Conservation (phyloP, 1,140 invertebrate species). For the Trialeurodes vaporariorum region DNA sequence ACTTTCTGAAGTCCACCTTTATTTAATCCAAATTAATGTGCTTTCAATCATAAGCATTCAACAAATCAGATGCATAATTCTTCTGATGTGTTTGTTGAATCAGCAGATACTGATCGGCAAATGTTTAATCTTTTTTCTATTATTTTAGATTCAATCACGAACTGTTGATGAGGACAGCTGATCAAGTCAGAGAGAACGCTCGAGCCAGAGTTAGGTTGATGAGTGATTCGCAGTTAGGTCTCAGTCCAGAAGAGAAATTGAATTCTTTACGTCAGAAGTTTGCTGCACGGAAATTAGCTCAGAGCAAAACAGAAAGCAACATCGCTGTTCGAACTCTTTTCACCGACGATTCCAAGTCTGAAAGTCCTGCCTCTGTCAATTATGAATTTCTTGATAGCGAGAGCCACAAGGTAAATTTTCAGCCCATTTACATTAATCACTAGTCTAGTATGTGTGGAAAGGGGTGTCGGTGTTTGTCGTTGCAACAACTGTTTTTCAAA, state of each 20-base stretch:
- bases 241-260: constrained; percentile 58
- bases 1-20: too few species aligned
- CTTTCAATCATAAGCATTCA: too few species aligned
- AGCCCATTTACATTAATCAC: too few species aligned
- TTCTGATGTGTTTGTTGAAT: too few species aligned
- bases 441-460: too few species aligned
- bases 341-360: background rate
- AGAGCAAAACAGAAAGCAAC: constrained; percentile 19
- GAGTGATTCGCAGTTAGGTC: constrained; percentile 55
- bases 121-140: too few species aligned
- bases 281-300: constrained; percentile 29
- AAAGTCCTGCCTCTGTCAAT: background rate
- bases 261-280: constrained; percentile 41
- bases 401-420: too few species aligned
- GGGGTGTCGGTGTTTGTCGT: too few species aligned
- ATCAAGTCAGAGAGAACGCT: constrained; percentile 44
- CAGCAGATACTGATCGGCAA: too few species aligned
- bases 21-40: too few species aligned
- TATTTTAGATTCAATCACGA: background rate
- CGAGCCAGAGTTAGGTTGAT: constrained; percentile 52
- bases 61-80: too few species aligned
- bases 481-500: too few species aligned
- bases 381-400: background rate
- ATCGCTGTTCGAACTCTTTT: background rate
- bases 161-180: constrained; percentile 32